Evolutionary conservation across 2,797 vertebrate genomes (phyloP), one percentile per base, ranked within the genome.

Genomic region (Sebastes hubbsi): DNA sequence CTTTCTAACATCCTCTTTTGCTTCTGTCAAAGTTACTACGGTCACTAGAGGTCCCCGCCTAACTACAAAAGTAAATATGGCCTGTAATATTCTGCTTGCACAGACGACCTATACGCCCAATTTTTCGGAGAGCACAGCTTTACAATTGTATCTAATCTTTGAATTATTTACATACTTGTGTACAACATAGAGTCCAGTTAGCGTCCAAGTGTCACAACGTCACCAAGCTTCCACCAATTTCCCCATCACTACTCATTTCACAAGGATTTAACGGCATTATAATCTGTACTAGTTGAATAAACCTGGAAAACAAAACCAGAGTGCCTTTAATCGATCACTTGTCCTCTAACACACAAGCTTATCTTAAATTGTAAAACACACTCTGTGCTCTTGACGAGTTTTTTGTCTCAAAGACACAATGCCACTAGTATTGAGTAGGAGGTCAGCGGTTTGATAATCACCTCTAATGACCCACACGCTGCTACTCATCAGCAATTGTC

Each of bases 381-480:
- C 12, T 54, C 27, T 34, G 14, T n/a, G 62, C 20, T 66, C 62
- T 38, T 63, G 34, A 46, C 10, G 16, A 29, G 20, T 22, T 46
- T 36, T 74, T 32, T 22, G 22, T 68, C 63, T 81, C 64, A 46
- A 30, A 64, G 71, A 63, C 54, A 60, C 49, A 58, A 25, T 12
- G 30, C n/a, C 69, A 14, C 55, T 5, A 4, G 66, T 29, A 9
- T 25, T 18, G 63, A 78, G 38, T 3, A 29, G 38, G 25, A 58
- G 46, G 42, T 72, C 36, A 5, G 13, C 58, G 72, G 30, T 78
- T 82, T 68, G 55, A 78, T 85, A 55, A 84, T 84, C 27, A 77
- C 72, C 78, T 80, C 54, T 83, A 81, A 83, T 65, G 78, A 75
- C 73, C 65, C 74, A 61, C 72, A 68, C 81, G 74, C 77, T 84